phyloP scores from a whole-genome alignment of 1,140 invertebrate species.

The Microplitis mediator region DNA sequence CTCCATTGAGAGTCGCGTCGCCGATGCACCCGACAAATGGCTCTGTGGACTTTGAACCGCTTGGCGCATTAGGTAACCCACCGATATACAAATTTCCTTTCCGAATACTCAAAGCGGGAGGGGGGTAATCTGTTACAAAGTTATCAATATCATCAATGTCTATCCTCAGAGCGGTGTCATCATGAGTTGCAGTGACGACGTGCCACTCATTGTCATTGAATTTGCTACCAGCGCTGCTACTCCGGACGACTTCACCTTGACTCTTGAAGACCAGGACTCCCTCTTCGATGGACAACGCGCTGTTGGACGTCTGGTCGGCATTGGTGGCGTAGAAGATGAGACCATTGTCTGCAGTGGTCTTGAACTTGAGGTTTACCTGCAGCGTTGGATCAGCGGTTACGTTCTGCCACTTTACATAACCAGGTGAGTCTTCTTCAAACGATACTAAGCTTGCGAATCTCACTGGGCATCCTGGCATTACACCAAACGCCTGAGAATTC shows the following conservation, averaged over 20 bases:
- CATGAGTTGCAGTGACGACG: constrained; percentile 83
- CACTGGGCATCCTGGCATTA: constrained; percentile 83
- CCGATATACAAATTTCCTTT: constrained; percentile 82
- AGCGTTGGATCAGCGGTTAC: constrained; percentile 65
- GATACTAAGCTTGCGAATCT: constrained; percentile 71
- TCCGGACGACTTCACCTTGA: constrained; percentile 67
- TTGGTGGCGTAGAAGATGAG: constrained; percentile 78
- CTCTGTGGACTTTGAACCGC: constrained; percentile 42
- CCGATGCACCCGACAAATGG: constrained; percentile 85
- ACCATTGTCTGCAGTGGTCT: constrained; percentile 77
- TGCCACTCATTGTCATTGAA: constrained; percentile 94
- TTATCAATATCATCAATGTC: constrained; percentile 83
- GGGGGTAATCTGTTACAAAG: constrained; percentile 64
- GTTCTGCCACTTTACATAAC: constrained; percentile 70
- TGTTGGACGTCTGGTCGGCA: constrained; percentile 67
- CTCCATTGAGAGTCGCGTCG: constrained; percentile 83
- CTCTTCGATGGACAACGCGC: constrained; percentile 72
- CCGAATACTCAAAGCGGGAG: constrained; percentile 67
- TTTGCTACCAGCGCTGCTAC: constrained; percentile 64
- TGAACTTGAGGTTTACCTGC: constrained; percentile 89
- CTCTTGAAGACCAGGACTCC: constrained; percentile 76
- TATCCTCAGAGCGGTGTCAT: constrained; percentile 68
- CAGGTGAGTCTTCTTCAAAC: constrained; percentile 64
- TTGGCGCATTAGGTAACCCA: constrained; percentile 70
- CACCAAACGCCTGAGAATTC: constrained; percentile 78